These are phyloP conservation scores for Contarinia nasturtii DNA, from an alignment of 1,140 invertebrate genomes.

Conservation along the genomic window DNA sequence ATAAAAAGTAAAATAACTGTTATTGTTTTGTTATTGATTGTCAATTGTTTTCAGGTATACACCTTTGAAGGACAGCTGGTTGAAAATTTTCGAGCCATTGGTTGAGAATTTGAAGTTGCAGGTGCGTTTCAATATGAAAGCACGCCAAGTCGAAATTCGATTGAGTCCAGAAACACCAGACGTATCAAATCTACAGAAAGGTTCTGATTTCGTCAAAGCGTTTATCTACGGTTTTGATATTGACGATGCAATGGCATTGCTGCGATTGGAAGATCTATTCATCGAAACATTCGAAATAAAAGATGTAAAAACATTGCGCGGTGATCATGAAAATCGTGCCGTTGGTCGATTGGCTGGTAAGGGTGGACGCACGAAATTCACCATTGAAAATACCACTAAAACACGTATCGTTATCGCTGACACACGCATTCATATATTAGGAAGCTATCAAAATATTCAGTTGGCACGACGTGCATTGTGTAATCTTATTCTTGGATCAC, in stretches of 20 bases:
- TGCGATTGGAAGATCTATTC: constrained; percentile 93
- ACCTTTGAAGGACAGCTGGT: constrained; percentile 90
- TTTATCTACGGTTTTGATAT: constrained; percentile 95
- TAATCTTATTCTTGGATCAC: constrained; percentile 91
- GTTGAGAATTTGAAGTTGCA: constrained; percentile 90
- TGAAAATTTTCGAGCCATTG: constrained; percentile 90
- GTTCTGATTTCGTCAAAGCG: constrained; percentile 93
- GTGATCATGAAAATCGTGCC: constrained; percentile 88
- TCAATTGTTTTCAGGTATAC: constrained; percentile 51
- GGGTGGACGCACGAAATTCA: constrained; percentile 92
- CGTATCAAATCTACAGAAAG: constrained; percentile 85
- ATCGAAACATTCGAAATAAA: constrained; percentile 93
- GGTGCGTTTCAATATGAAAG: constrained; percentile 86
- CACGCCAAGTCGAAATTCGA: constrained; percentile 42
- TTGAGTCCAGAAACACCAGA: constrained; percentile 56
- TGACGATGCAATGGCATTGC: constrained; percentile 85
- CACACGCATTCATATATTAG: constrained; percentile 91
- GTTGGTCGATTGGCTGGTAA: constrained; percentile 95
- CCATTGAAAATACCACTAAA: constrained; percentile 98
- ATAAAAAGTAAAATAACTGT: constrained; percentile 2
- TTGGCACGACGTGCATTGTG: constrained; percentile 89
- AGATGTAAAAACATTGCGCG: constrained; percentile 90
- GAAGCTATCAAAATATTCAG: constrained; percentile 94
- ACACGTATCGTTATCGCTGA: constrained; percentile 96
- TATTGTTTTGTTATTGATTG: constrained; percentile 1